A percentile compares a stretch with the other conserved stretches of the same genome.
Evolutionary conservation across 1,140 invertebrate species (phyloP).

Genomic region (Anadara kagoshimensis): DNA sequence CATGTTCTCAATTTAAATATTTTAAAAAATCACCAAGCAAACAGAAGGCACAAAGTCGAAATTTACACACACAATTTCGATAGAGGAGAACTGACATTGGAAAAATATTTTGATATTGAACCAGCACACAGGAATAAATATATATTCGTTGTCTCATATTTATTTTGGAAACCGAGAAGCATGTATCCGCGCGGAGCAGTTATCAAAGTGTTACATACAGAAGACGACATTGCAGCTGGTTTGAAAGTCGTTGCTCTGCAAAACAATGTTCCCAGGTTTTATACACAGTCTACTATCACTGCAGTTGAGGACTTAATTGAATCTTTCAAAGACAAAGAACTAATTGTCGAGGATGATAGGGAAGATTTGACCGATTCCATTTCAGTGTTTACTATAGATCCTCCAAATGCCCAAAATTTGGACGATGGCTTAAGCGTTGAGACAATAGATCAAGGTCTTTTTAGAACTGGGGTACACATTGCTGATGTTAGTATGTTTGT

Average conservation of each 20-base stretch:
- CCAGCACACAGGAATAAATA: conserved; percentile 11
- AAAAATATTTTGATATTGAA: conserved; percentile 12
- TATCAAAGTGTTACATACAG: conserved; percentile 16
- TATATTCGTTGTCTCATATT: conserved; percentile 28
- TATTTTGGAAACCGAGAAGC: conserved; percentile 15
- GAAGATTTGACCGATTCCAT: conserved; percentile 81
- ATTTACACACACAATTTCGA: conserved; percentile 32
- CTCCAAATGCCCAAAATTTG: conserved; percentile 97
- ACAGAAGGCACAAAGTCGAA: conserved; percentile 23
- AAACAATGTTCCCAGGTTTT: conserved; percentile 27
- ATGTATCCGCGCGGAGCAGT: conserved; percentile 32
- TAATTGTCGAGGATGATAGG: conserved; percentile 60
- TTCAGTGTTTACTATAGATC: conserved; percentile 91
- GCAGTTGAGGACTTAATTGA: conserved; percentile 17
- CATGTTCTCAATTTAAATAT: conserved; percentile 35
- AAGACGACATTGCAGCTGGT: conserved; percentile 3
- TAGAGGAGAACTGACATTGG: conserved; percentile 9
- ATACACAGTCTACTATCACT: conserved; percentile 17
- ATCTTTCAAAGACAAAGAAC: conserved; percentile 3
- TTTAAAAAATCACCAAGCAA: conserved; percentile 16
- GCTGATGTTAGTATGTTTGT: conserved; percentile 66
- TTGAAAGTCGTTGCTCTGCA: conserved; percentile 30
- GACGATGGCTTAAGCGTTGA: conserved; percentile 93
- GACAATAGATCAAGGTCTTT: conserved; percentile 19
- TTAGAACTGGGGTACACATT: conserved; percentile 61